Percentiles rank a stretch among this genome's conserved stretches.
Evolutionary conservation across 2,797 vertebrate genomes (phyloP).

Genomic region (Halcyon leucocephala): DNA sequence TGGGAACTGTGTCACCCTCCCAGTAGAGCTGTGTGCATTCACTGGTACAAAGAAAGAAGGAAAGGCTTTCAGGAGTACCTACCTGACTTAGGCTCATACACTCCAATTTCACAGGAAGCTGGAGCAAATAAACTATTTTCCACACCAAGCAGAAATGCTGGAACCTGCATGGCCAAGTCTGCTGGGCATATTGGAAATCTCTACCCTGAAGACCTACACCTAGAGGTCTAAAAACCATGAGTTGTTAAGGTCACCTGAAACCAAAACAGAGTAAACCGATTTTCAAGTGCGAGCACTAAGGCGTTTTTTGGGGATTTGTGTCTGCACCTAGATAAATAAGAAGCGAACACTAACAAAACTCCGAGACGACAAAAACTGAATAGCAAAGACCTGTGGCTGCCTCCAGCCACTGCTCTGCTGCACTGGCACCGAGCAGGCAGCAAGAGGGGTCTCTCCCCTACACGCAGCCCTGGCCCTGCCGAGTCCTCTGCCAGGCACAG

Average conservation of each 20-base stretch:
- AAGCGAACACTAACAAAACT: neutral
- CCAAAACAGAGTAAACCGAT: accelerated
- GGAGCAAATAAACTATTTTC: neutral
- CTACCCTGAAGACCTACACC: neutral
- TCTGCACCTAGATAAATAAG: neutral
- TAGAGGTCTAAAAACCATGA: neutral
- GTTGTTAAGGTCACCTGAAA: neutral
- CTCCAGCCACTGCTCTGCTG: neutral
- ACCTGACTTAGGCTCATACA: neutral
- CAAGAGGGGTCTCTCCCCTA: too few species aligned
- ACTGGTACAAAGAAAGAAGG: accelerated
- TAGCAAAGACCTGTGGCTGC: accelerated
- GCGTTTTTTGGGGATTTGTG: neutral
- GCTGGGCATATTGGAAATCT: neutral
- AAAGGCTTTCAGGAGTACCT: accelerated
- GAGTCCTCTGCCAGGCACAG: neutral
- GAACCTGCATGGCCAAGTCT: neutral
- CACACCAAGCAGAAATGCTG: neutral
- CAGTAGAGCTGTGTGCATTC: too few species aligned
- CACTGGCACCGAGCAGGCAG: too few species aligned
- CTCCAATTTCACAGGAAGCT: neutral
- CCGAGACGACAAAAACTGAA: neutral
- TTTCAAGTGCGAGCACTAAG: neutral
- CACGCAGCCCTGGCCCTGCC: neutral
- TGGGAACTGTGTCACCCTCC: neutral